Conservation (phyloP, 64 coral and sea anemone species). For the Anthopleura sola region DNA sequence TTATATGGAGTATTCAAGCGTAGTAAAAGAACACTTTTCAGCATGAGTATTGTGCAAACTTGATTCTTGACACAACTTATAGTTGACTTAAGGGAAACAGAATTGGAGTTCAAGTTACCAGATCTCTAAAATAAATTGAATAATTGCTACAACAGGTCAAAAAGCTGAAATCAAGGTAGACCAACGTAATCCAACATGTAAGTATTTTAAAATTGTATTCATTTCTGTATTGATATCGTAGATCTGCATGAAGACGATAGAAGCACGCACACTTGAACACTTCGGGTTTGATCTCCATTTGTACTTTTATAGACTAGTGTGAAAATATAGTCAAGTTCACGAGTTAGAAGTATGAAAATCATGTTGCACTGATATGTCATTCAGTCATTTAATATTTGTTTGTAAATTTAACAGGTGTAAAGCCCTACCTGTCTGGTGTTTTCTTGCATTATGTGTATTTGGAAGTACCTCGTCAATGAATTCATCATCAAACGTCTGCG, state of each 20-base stretch:
- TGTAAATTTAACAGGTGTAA: neutral
- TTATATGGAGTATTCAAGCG: neutral
- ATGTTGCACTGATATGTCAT: no score
- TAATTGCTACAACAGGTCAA: neutral
- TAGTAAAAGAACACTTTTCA: neutral
- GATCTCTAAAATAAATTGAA: neutral
- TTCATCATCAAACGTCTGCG: constrained; percentile 8
- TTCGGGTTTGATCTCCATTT: neutral
- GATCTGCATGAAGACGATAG: neutral
- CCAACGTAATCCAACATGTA: neutral
- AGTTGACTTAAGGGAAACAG: neutral
- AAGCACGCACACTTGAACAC: neutral
- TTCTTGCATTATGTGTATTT: neutral
- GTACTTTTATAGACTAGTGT: neutral
- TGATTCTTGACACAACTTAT: neutral
- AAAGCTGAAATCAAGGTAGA: neutral
- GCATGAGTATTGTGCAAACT: neutral
- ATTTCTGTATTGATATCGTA: neutral
- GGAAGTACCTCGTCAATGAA: neutral
- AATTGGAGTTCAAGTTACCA: neutral
- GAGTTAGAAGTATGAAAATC: neutral
- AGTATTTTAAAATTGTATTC: no score
- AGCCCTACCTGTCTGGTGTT: neutral
- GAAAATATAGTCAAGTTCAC: no score
- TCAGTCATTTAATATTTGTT: no score